phyloP scores from a whole-genome alignment of 2,113 vertebrate species.

The Heliornis fulica region DNA sequence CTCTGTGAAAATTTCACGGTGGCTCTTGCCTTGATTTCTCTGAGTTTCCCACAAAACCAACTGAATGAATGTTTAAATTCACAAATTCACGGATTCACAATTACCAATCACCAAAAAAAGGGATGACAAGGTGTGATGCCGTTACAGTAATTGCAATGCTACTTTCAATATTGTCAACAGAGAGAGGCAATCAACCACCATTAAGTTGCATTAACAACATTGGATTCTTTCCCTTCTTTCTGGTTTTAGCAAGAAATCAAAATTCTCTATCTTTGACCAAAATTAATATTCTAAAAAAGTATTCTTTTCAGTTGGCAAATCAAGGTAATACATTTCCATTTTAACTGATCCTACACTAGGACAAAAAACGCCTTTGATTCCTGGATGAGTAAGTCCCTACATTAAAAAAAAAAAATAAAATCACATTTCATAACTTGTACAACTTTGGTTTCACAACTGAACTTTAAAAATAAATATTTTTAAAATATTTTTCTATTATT shows the following conservation, averaged over 20 bases:
- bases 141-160: background rate
- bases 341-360: background rate
- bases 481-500: background rate
- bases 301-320: background rate
- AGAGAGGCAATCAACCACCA: background rate
- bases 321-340: background rate
- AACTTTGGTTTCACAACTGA: background rate
- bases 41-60: background rate
- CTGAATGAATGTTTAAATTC: background rate
- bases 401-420: background rate
- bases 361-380: background rate
- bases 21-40: background rate
- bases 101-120: background rate
- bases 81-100: no score
- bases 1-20: background rate
- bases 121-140: background rate
- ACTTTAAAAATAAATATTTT: background rate
- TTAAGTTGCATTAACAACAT: background rate
- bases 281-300: background rate
- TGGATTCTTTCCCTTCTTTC: background rate
- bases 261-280: background rate
- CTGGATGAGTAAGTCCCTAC: background rate
- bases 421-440: background rate
- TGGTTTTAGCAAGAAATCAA: background rate
- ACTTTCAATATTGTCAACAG: background rate